Percentiles rank a stretch among this genome's conserved stretches.
These are phyloP conservation scores for Ceramica pisi DNA, from an alignment of 2,888 invertebrate genomes.

Conservation along the genomic window DNA sequence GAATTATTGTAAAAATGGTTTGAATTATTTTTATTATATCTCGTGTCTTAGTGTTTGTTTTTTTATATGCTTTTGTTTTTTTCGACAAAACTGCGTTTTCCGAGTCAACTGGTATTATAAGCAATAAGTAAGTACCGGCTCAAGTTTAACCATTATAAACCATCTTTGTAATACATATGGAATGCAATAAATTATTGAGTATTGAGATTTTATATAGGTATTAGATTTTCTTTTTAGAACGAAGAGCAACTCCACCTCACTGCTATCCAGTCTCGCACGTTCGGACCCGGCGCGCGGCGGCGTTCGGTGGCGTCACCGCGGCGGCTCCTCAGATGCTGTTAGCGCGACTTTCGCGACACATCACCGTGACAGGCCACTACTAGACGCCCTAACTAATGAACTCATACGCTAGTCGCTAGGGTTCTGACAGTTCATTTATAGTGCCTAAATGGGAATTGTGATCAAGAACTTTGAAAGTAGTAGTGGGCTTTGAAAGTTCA, in stretches of 20 bases:
- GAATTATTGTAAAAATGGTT: too few relatives aligned
- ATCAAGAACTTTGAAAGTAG: neutral
- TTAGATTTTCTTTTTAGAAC: too few relatives aligned
- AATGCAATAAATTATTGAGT: too few relatives aligned
- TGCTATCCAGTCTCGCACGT: conserved; percentile 6
- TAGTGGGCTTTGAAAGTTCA: neutral
- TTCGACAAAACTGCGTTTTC: too few relatives aligned
- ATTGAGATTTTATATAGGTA: too few relatives aligned
- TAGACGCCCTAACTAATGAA: conserved; percentile 60
- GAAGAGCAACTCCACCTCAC: conserved; percentile 15
- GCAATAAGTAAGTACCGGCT: too few relatives aligned
- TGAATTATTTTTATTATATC: too few relatives aligned
- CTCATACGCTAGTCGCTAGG: conserved; percentile 33
- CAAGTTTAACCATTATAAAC: too few relatives aligned
- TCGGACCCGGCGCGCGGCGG: conserved; percentile 30
- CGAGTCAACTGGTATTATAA: too few relatives aligned
- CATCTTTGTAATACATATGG: too few relatives aligned
- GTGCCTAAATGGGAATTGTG: conserved; percentile 23
- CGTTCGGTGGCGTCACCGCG: conserved; percentile 68
- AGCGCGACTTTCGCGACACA: conserved; percentile 71
- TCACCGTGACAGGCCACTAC: conserved; percentile 70
- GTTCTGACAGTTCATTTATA: conserved; percentile 31
- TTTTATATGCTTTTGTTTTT: too few relatives aligned
- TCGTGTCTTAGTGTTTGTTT: too few relatives aligned
- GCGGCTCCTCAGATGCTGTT: conserved; percentile 75